Evolutionary conservation across 2,888 invertebrate genomes (phyloP).

Genomic region (Dolomedes plantarius): DNA sequence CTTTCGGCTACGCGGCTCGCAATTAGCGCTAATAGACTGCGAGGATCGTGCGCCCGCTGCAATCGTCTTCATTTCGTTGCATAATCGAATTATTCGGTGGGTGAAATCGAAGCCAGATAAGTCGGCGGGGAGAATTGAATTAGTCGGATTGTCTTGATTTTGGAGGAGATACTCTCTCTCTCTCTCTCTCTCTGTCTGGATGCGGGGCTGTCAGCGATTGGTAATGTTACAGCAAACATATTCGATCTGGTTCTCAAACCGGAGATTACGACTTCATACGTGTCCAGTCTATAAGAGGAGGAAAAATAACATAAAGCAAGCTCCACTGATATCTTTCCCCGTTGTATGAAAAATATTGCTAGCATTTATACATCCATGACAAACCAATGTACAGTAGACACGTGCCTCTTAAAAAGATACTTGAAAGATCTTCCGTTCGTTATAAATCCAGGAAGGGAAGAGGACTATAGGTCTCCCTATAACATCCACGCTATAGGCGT

Average conservation of each 20-base stretch:
- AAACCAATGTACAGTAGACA: no score
- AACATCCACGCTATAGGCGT: no score
- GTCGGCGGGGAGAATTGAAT: slow-evolving; percentile 11
- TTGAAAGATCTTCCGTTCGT: no score
- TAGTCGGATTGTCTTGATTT: slow-evolving; percentile 6
- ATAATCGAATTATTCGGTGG: slow-evolving; percentile 13
- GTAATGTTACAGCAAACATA: slow-evolving; percentile 20
- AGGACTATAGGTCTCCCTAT: no score
- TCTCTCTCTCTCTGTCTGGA: neutral
- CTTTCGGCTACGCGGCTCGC: slow-evolving; percentile 43
- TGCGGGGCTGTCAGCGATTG: slow-evolving; percentile 33
- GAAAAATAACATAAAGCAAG: no score
- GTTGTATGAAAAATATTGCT: no score
- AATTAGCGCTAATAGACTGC: slow-evolving; percentile 59
- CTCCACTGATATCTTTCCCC: no score
- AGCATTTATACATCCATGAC: no score
- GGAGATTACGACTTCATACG: neutral
- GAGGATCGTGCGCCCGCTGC: slow-evolving; percentile 5
- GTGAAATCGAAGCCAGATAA: neutral
- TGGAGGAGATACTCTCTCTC: neutral
- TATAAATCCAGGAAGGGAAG: no score
- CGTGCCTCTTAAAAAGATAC: no score
- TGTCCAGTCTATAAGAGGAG: no score
- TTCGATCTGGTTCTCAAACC: slow-evolving; percentile 53
- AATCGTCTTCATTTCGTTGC: neutral